Evolutionary conservation across 30 jellyfish, hydroid and myxozoan genomes (phyloP).

Genomic region (Aurelia aurita complex sp. Pacific): DNA sequence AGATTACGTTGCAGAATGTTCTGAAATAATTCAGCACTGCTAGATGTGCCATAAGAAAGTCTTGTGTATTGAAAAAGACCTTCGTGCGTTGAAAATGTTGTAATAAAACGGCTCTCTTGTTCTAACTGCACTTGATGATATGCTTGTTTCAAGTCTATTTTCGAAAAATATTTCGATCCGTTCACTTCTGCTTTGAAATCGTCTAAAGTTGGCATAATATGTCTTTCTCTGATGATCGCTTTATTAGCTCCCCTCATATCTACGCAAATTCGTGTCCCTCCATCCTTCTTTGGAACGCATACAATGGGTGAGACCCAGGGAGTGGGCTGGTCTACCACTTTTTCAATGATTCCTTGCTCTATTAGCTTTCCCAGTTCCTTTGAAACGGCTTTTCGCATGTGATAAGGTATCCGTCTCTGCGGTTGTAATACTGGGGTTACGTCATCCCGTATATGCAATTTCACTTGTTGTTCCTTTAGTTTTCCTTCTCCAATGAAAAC

Average conservation of each 20-base stretch:
- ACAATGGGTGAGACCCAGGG: constrained; percentile 33
- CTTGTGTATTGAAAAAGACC: constrained; percentile 32
- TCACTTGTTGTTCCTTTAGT: constrained; percentile 26
- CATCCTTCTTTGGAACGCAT: constrained; percentile 28
- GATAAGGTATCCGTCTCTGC: constrained; percentile 65
- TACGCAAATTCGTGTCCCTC: constrained; percentile 12
- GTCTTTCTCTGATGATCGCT: constrained; percentile 30
- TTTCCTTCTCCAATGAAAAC: not conserved
- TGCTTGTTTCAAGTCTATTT: constrained; percentile 35
- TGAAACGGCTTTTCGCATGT: constrained; percentile 45
- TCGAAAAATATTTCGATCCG: constrained; percentile 16
- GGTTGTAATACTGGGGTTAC: constrained; percentile 55
- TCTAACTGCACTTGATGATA: constrained; percentile 12
- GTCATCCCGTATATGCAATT: constrained; percentile 35
- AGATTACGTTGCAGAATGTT: constrained; percentile 31
- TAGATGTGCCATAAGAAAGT: constrained; percentile 41
- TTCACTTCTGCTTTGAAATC: constrained; percentile 42
- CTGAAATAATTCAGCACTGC: constrained; percentile 55
- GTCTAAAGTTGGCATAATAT: constrained; percentile 25
- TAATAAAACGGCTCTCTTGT: constrained; percentile 29
- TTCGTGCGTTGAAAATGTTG: constrained; percentile 10
- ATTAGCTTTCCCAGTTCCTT: constrained; percentile 29
- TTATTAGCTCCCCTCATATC: constrained; percentile 41
- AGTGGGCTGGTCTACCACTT: constrained; percentile 27
- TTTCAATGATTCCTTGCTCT: constrained; percentile 53